Evolutionary conservation across 2,888 invertebrate species (phyloP), one percentile per base, ranked within the genome.

Genomic region (Boloria selene): DNA sequence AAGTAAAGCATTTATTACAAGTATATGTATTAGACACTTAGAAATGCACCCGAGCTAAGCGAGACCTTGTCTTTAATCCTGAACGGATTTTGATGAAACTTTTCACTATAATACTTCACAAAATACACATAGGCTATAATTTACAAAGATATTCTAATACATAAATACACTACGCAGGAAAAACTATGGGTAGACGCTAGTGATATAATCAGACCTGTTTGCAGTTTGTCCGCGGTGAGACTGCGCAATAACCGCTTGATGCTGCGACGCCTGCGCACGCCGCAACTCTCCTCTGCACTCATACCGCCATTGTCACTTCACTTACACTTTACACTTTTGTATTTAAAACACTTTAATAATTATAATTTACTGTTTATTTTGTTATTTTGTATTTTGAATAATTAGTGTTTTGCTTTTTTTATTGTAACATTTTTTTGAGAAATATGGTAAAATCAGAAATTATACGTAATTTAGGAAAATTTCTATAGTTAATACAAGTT

Each of bases 201-300:
- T 31, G 47, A 16, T 16, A 16, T 16, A 49, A 59, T 13, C 69
- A 54, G 54, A 88, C 88, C 88, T 84, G 89, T 85, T 68, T 88
- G 92, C 67, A 92, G 81, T 69, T 87, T 88, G 69, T 93, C 93
- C 0, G 92, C 83, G 1, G 93, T 93, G 74, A 93, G 88, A 72
- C 92, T 92, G 71, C 93, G 81, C 82, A 92, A 76, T 55, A 92
- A 84, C 49, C 92, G 81, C 80, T 91, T 92, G 85, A 93, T 90
- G 84, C 92, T 93, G 76, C 91, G 86, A 44, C 92, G 84, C 45
- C 93, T 86, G 26, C 90, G 86, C 77, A 91, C 89, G 75, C 86
- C 89, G 76, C 80, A 72, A 38, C 79, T 77, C 61, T 86, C 90
- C 70, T 86, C 91, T 67, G 80, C 75, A 72, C 87, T 89, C 88